These are phyloP conservation scores for Halisarca cf. caerulea DNA, from an alignment of 37 sponge, comb jelly and placozoan species.

Conservation along the genomic window DNA sequence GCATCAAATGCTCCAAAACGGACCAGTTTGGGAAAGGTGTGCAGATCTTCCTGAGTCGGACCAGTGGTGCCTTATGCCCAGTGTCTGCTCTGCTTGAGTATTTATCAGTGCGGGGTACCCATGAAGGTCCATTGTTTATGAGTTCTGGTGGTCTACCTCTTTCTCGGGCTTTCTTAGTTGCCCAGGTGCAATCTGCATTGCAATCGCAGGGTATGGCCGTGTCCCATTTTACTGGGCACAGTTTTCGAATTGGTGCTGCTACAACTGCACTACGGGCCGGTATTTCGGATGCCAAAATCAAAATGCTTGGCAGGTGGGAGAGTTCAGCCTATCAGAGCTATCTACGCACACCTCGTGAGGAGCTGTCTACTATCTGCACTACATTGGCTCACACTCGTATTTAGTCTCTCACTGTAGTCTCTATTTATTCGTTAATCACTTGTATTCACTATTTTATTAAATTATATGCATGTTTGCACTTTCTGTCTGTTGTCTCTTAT, in stretches of 20 bases:
- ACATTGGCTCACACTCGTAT: background rate
- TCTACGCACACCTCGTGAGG: background rate
- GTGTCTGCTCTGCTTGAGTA: background rate
- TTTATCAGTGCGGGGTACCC: background rate
- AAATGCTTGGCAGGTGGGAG: background rate
- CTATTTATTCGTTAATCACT: background rate
- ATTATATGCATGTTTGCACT: too few species aligned
- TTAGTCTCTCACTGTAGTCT: background rate
- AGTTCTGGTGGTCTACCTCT: background rate
- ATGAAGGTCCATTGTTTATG: background rate
- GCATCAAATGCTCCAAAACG: conserved; percentile 5
- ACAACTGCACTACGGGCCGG: background rate
- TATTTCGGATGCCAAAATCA: background rate
- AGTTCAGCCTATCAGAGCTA: background rate
- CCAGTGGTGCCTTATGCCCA: background rate
- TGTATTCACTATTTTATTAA: too few species aligned
- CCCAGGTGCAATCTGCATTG: background rate
- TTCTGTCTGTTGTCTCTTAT: too few species aligned
- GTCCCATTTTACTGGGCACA: background rate
- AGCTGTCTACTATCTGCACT: background rate
- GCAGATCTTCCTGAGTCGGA: background rate
- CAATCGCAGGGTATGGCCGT: background rate
- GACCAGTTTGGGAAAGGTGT: background rate
- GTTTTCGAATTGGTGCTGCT: conserved; percentile 6
- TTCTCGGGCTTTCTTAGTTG: background rate